Evolutionary conservation across 1,140 invertebrate species (phyloP), one percentile per base, ranked within the genome.

Genomic region (Saccostrea echinata): DNA sequence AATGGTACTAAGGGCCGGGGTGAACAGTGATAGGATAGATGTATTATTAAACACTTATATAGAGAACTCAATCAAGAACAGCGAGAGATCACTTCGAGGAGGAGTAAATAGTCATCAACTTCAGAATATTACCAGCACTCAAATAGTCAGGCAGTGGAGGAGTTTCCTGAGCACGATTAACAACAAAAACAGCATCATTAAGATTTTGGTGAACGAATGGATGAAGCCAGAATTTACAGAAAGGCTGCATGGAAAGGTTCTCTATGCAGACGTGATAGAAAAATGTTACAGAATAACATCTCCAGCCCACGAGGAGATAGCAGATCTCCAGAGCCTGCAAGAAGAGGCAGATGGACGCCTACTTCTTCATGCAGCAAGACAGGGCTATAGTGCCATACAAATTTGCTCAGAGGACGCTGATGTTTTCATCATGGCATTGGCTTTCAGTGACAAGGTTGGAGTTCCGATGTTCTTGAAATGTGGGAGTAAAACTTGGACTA

Each of bases 281-380:
- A 71, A 61, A 33, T 89, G 86, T 51, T 53, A 51, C 27, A 57
- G 33, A 43, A 89, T 76, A 4, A 55, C 43, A 84, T 61, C 51
- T 33, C 33, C 13, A 51, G 68, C 68, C 53, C 43, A 8, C 12
- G 8, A 24, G 16, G 33, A 84, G 24, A 64, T 89, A 16, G 24
- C 35, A 43, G 86, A 52, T 12, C 86, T 88, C 21, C 16, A 24
- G n/a, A 87, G 83, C 51, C 21, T 71, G 18, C 90, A 89, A 18
- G 86, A 89, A 80, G 90, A 90, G 84, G 88, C 88, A 13, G 90
- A 89, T 83, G 85, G 82, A 24, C 35, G 82, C n/a, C 43, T 91
- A 43, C 84, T 88, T 57, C 76, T 89, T 9, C 86, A 86, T 84
- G 86, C 84, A 76, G 76, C 84, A 80, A 81, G 18, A 18, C 13